phyloP scores from a whole-genome alignment of 1,140 invertebrate genomes.

The Pseudomyrmex gracilis region DNA sequence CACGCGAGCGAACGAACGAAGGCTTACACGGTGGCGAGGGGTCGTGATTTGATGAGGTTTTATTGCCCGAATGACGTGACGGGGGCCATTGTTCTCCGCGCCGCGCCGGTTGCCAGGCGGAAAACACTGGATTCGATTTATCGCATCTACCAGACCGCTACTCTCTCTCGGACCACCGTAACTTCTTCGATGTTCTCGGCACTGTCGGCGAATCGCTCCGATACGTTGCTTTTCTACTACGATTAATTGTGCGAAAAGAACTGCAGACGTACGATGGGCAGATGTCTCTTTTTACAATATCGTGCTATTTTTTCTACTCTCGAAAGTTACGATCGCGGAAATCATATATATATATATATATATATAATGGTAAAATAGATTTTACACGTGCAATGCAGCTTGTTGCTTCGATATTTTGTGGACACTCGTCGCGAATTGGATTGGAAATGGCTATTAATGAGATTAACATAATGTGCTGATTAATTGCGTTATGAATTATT shows the following conservation, averaged over 20 bases:
- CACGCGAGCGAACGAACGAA: constrained; percentile 62
- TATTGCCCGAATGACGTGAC: constrained; percentile 83
- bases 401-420: background rate
- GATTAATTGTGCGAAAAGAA: background rate
- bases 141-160: constrained; percentile 27
- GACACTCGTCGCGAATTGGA: constrained; percentile 20
- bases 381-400: background rate
- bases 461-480: constrained; percentile 30
- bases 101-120: constrained; percentile 62
- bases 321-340: background rate
- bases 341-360: no score
- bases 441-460: constrained; percentile 37
- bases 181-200: constrained; percentile 8
- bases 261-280: background rate
- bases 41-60: constrained; percentile 86
- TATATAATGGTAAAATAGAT: background rate
- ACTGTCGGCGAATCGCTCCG: background rate
- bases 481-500: constrained; percentile 37
- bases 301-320: background rate
- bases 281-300: background rate
- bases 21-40: constrained; percentile 82
- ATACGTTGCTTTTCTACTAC: background rate
- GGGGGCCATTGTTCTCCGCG: constrained; percentile 75
- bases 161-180: background rate
- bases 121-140: constrained; percentile 78